Base-by-base conservation (phyloP, 2,888 invertebrate genomes). In the Andrena chrysosceles region DNA sequence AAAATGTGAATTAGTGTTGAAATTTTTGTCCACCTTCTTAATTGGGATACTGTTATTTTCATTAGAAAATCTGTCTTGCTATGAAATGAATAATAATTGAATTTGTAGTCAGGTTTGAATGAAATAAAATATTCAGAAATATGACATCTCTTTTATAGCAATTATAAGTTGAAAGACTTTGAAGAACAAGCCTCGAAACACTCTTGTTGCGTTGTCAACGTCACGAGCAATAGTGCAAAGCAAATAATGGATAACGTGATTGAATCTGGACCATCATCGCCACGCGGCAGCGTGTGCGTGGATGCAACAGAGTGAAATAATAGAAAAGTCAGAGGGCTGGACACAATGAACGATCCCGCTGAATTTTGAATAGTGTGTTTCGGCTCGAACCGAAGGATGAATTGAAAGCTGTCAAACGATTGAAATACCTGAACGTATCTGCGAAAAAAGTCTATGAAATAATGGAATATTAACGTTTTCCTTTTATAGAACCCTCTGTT, bases 331-430 rank as follows among this genome's bases (percentile, higher is more conserved):
- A 26, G 56, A 23, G 23, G 4, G 23, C 23, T 10, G 56, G 26
- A 4, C 56, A 26, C 23, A 26, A 56, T 56, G 13, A 56, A 7
- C 23, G 26, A 26, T 26, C 23, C 23, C 56, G 23, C 2, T 56
- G 20, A 54, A 54, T 23, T 56, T 56, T 56, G 26, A 23, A 56
- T 23, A 56, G 56, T 56, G 56, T 56, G 23, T 26, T 26, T 56
- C 10, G 10, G 56, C 23, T 56, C 1, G 56, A 23, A 56, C 3
- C 23, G 23, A 10, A 54, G 20, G 10, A 20, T 26, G 23, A 54
- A 54, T 54, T 23, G 54, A 20, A 54, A 23, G 20, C 54, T 54
- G 8, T 54, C 20, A 8, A 20, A 26, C 10, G 10, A 56, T 23
- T 8, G 3, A 10, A 54, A 20, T 20, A 13, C 1, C 23, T 56